These are phyloP conservation scores for Chelon auratus DNA, from an alignment of 2,797 vertebrate species.

Conservation along the genomic window DNA sequence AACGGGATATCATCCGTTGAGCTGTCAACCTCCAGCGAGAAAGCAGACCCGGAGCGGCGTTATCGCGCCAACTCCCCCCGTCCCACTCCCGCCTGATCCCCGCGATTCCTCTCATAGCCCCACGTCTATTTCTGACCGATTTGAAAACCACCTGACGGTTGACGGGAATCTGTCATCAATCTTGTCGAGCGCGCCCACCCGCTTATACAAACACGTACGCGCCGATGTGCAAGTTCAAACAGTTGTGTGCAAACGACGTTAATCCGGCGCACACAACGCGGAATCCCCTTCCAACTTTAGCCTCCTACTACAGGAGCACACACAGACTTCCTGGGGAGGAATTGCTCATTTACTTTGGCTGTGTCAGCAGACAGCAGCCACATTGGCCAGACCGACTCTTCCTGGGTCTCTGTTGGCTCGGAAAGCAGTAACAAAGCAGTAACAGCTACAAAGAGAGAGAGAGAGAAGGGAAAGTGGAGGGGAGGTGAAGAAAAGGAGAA, in stretches of 20 bases:
- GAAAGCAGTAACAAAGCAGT: constrained; percentile 31
- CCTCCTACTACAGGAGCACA: constrained; percentile 49
- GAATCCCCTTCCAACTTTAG: constrained; percentile 57
- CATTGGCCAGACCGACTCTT: constrained; percentile 62
- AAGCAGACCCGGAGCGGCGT: constrained; percentile 30
- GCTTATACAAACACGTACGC: no score
- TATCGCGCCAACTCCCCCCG: constrained; percentile 43
- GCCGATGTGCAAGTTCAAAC: not conserved
- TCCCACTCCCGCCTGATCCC: constrained; percentile 40
- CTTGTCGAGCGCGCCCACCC: constrained; percentile 23
- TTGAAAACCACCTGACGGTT: constrained; percentile 62
- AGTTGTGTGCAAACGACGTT: constrained; percentile 13
- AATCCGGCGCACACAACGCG: constrained; percentile 38
- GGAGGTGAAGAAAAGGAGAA: constrained; percentile 12
- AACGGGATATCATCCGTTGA: constrained; percentile 67
- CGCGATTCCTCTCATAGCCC: constrained; percentile 66
- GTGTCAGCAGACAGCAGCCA: constrained; percentile 56
- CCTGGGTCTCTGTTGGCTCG: constrained; percentile 56
- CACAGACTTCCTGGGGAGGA: constrained; percentile 45
- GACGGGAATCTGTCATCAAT: constrained; percentile 59
- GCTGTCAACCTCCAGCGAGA: constrained; percentile 60
- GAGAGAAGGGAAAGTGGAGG: not conserved
- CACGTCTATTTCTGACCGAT: constrained; percentile 70
- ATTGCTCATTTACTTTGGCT: constrained; percentile 73
- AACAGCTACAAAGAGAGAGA: constrained; percentile 22